Conservation (phyloP, 2,888 invertebrate species). For the Galeruca laticollis region DNA sequence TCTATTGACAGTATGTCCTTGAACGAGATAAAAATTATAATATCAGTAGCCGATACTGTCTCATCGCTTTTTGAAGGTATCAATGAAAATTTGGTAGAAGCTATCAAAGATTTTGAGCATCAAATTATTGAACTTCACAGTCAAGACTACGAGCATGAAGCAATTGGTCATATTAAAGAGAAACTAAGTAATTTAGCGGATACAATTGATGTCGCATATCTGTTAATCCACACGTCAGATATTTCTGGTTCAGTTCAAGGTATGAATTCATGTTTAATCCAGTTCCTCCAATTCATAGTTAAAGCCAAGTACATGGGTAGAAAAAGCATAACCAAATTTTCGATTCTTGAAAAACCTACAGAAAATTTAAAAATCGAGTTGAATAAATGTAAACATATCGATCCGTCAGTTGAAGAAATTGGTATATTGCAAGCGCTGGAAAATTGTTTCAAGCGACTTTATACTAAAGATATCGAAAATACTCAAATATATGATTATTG, state of each 20-base stretch:
- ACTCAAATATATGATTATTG: constrained; percentile 50
- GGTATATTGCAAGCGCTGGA: constrained; percentile 56
- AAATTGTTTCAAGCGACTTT: constrained; percentile 54
- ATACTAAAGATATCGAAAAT: constrained; percentile 24
- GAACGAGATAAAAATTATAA: constrained; percentile 53
- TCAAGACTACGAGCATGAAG: constrained; percentile 22
- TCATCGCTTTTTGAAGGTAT: not conserved
- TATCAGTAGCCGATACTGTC: constrained; percentile 51
- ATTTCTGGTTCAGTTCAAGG: constrained; percentile 54
- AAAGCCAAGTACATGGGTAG: constrained; percentile 54
- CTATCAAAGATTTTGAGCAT: constrained; percentile 35
- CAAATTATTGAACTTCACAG: constrained; percentile 50
- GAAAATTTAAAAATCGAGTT: constrained; percentile 56
- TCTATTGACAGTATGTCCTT: constrained; percentile 42
- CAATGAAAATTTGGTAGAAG: constrained; percentile 5
- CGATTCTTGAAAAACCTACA: constrained; percentile 56
- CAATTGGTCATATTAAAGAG: not conserved
- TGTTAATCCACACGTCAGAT: constrained; percentile 24
- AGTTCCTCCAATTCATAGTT: constrained; percentile 58
- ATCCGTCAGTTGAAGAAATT: constrained; percentile 56
- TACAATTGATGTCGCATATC: constrained; percentile 11
- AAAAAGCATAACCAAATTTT: constrained; percentile 56
- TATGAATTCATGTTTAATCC: constrained; percentile 54
- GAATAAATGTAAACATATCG: constrained; percentile 50
- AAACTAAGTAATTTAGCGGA: not conserved